Base-by-base conservation (phyloP, 2,113 vertebrate species). In the Corapipo altera region DNA sequence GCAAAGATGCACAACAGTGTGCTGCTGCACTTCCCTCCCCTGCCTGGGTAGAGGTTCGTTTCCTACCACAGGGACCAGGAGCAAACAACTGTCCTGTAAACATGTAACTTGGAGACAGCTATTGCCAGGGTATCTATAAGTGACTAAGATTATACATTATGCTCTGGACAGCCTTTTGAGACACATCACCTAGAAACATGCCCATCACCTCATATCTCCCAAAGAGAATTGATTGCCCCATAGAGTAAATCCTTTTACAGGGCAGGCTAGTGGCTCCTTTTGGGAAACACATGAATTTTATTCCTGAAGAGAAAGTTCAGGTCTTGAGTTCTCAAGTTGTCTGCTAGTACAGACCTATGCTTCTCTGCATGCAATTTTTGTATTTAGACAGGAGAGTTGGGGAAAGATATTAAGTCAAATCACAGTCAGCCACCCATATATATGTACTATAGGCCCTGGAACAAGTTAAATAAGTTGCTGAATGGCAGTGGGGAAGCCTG, bases 141-240 rank as follows among this genome's bases (percentile, higher is more conserved):
- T 15, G 1, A 51, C 54, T 43, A 48, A 43, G n/a, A 52, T 3
- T 3, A 3, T 10, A 32, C 6, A 10, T 12, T 19, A 33, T 1
- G 2, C 28, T 52, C 28, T 28, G 6, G 16, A 59, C 11, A 87
- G 49, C 20, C 12, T 55, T 82, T 46, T 19, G 12, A 88, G 59
- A 14, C 30, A 26, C 1, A 5, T 21, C 55, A 52, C 14, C 69
- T 61, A 74, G 39, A 92, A 64, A 44, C 10, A 22, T 37, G 37
- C 30, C 26, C 33, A 20, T 55, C 33, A 64, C 28, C 39, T 80
- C 26, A 1, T 22, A 33, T 9, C 4, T 64, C 30, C 55, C 35
- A 55, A 59, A 44, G 21, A 23, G 5, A 80, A 43, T 2, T 7
- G 12, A 54, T 22, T 30, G 7, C 17, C 23, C 32, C 20, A 12